These are phyloP conservation scores for Schrankia costaestrigalis DNA, from an alignment of 2,888 invertebrate species.

Conservation along the genomic window DNA sequence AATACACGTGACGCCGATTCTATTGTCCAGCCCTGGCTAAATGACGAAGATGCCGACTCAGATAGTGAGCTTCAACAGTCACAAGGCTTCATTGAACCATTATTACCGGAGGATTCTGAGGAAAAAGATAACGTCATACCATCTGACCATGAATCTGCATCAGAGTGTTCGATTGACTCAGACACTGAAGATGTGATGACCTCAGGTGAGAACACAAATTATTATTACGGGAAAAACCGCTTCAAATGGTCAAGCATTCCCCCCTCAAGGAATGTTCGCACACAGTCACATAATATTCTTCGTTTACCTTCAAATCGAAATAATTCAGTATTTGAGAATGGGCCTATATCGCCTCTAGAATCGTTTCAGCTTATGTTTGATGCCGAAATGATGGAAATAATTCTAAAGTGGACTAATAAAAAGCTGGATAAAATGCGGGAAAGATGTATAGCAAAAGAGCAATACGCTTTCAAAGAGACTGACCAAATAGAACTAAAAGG, in stretches of 20 bases:
- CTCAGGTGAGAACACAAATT: conserved; percentile 6
- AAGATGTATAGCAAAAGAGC: conserved; percentile 1
- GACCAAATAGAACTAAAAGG: conserved; percentile 13
- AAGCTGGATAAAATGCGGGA: conserved; percentile 4
- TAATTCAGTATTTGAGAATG: conserved; percentile 5
- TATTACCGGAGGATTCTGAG: no score
- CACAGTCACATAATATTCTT: conserved; percentile 11
- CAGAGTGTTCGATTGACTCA: no score
- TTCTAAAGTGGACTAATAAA: conserved; percentile 5
- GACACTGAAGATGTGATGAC: no score
- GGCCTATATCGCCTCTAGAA: conserved; percentile 3
- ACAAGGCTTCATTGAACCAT: no score
- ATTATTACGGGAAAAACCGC: conserved; percentile 11
- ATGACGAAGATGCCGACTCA: no score
- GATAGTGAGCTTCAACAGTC: no score
- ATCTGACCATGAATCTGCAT: no score
- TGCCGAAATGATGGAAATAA: conserved; percentile 3
- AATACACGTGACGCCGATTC: no score
- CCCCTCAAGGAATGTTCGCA: conserved; percentile 11
- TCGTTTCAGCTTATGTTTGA: no score
- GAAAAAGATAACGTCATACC: no score
- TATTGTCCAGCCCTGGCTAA: no score
- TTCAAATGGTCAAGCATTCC: conserved; percentile 11
- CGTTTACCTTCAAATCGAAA: conserved; percentile 7
- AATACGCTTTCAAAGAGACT: conserved; percentile 8